These are phyloP conservation scores for Salminus brasiliensis DNA, from an alignment of 2,113 vertebrate species.

Conservation along the genomic window DNA sequence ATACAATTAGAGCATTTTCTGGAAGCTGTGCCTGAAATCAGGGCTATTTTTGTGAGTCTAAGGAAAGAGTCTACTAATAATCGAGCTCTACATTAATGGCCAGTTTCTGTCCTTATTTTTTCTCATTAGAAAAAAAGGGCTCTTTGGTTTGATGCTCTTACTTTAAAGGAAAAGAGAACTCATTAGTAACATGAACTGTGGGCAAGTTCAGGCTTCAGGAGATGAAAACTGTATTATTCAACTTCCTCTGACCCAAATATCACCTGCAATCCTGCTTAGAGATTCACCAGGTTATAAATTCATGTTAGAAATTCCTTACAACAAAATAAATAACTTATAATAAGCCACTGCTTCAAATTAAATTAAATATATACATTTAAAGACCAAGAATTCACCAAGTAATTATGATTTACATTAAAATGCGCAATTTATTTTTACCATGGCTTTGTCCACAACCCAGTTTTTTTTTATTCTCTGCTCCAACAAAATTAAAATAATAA, in stretches of 20 bases:
- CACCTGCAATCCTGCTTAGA: neutral
- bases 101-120: slow-evolving; percentile 3
- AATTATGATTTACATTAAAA: too few relatives aligned
- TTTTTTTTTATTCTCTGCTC: too few relatives aligned
- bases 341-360: too few relatives aligned
- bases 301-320: too few relatives aligned
- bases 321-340: too few relatives aligned
- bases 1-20: slow-evolving; percentile 30
- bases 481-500: too few relatives aligned
- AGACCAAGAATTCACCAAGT: too few relatives aligned
- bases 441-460: too few relatives aligned
- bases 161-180: neutral
- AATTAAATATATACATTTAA: too few relatives aligned
- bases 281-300: too few relatives aligned
- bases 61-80: neutral
- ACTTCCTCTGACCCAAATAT: neutral
- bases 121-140: slow-evolving; percentile 15
- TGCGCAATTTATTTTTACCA: too few relatives aligned
- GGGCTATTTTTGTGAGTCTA: slow-evolving; percentile 3
- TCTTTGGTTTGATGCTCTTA: slow-evolving; percentile 24
- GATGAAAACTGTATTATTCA: neutral
- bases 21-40: slow-evolving; percentile 13
- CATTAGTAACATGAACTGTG: neutral
- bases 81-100: neutral
- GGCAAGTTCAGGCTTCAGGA: neutral